Base-by-base conservation (phyloP, 2,888 invertebrate species). In the Subacronicta megacephala region DNA sequence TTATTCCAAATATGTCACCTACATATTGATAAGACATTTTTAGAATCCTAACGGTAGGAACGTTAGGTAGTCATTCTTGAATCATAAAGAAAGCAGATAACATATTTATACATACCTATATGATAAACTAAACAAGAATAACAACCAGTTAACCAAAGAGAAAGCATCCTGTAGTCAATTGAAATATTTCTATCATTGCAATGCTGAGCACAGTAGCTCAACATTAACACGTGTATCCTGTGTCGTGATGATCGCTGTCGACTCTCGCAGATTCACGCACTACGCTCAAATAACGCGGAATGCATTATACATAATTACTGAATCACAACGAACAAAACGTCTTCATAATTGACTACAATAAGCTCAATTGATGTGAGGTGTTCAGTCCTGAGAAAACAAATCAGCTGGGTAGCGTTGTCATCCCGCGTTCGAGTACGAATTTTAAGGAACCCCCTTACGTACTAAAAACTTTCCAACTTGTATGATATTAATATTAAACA, bases 401-500 rank as follows among this genome's bases (percentile, higher is more conserved):
- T 89, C 91, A 92, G 91, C 92, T 91, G 90, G 81, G 84, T 76
- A 67, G 56, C 44, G 74, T 72, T 70, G 71, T 72, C 66, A 64
- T 55, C 62, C 60, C 59, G 69, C 57, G 69, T 59, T 55, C 55
- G 50, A 61, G 38, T 56, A 50, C 59, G 46, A 57, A 51, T 74
- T 31, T n/a, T 65, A 72, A 71, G 29, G 58, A 44, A 65, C 53
- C 55, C 62, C 64, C 68, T 71, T 66, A 55, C 58, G 40, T 29
- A 77, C 63, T 61, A 80, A 77, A 83, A 88, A 89, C 90, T 92
- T 92, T 91, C 89, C 85, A 90, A 90, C 88, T 87, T 82, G 80
- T 73, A 81, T 75, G 81, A 87, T 90, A 90, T 92, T 88, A 92
- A 93, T 93, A 93, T 92, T 90, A 84, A 91, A 85, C 80, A 74